Base-by-base conservation (phyloP, 2,888 invertebrate genomes). In the Eilema sororculum region DNA sequence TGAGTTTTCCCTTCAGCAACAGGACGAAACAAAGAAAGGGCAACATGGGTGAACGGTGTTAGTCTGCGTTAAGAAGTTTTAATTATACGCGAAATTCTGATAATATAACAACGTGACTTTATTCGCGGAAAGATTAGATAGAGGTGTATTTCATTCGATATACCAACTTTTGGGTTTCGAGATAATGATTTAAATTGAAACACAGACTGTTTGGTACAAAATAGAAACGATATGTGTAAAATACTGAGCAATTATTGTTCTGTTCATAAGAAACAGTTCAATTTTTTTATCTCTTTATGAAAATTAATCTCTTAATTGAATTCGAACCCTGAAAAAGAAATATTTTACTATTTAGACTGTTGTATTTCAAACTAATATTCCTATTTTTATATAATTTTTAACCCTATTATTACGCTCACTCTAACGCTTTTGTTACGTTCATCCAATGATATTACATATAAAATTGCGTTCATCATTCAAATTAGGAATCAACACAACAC, bases 1-100 rank as follows among this genome's bases (percentile, higher is more conserved):
- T 68, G 30, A 69, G 41, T 61, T 68, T 64, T 71, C 52, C 64
- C 24, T 72, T 68, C 58, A 57, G 46, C 28, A 67, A 58, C 58
- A 30, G 28, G 62, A 46, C 25, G 56, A 56, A 30, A 52, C 57
- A 57, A 69, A 69, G 69, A 57, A 57, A 33, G 56, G 69, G 22
- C 28, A 28, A 52, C 22, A 64, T 64, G 25, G n/a, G 56, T 65
- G n/a, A 20, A 41, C 12, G 56, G 33, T 16, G n/a, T 33, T 33
- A 24, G 25, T 3, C 33, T 28, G 56, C 9, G 25, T 52, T 60
- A 22, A 64, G 52, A 64, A 30, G 20, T n/a, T 63, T 46, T 46
- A 37, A 63, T 46, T 46, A 62, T 24, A 28, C 12, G 37, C 22
- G 37, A 22, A 37, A n/a, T 37, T 22, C 13, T 58, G 58, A 58